Percentiles rank a stretch among this genome's conserved stretches.
Evolutionary conservation across 1,140 invertebrate genomes (phyloP).

Genomic region (Tyrophagus putrescentiae): DNA sequence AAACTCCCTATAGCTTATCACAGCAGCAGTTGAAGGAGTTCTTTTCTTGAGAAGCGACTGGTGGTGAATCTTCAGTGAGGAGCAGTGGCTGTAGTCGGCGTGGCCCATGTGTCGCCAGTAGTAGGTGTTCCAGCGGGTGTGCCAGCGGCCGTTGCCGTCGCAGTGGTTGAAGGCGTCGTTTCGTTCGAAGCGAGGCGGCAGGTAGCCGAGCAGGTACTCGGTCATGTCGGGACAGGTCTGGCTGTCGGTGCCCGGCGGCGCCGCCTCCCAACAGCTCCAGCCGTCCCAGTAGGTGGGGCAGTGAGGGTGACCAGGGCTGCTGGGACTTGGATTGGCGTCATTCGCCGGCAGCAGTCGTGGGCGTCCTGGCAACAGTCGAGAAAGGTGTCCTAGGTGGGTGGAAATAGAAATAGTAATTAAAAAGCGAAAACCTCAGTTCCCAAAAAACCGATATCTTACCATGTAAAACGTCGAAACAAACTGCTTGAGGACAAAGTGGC

Average conservation of each 20-base stretch:
- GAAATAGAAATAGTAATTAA: not conserved
- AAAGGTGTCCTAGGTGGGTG: not conserved
- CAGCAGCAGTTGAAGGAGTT: too few species aligned
- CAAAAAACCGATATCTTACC: not conserved
- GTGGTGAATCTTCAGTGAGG: too few species aligned
- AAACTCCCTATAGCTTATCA: too few species aligned
- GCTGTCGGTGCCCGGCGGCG: not conserved
- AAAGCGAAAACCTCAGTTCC: not conserved
- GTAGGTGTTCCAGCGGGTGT: too few species aligned
- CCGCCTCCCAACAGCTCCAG: not conserved
- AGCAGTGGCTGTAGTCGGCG: too few species aligned
- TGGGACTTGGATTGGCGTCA: not conserved
- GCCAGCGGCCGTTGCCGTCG: not conserved
- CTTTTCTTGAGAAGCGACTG: too few species aligned
- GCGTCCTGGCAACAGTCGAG: not conserved
- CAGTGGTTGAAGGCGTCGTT: not conserved
- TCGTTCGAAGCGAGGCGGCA: not conserved
- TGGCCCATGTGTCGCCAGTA: too few species aligned
- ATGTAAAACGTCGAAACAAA: not conserved
- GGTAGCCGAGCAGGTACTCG: not conserved
- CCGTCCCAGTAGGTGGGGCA: not conserved
- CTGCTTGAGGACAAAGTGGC: not conserved
- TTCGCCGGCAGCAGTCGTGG: not conserved
- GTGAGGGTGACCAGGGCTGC: not conserved
- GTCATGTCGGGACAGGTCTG: not conserved